These are phyloP conservation scores for Coecobrya sp. DNA, from an alignment of 2,888 invertebrate species.

Conservation along the genomic window DNA sequence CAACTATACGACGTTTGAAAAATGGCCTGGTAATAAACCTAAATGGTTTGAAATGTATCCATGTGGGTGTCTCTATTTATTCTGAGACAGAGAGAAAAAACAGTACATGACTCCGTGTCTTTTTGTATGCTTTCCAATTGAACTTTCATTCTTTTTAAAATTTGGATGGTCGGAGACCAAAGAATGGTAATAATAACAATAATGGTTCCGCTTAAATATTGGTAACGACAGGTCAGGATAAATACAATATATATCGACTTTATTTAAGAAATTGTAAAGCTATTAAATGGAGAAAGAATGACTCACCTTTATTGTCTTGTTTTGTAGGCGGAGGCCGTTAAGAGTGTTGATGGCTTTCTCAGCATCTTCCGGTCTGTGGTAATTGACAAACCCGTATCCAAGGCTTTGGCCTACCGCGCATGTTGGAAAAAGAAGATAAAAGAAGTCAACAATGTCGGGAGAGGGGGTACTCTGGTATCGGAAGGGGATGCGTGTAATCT, in stretches of 20 bases:
- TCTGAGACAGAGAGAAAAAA: too few relatives aligned
- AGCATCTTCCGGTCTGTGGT: constrained; percentile 98
- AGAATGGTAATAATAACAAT: too few relatives aligned
- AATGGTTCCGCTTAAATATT: too few relatives aligned
- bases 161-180: too few relatives aligned
- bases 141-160: too few relatives aligned
- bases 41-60: neutral
- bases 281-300: neutral
- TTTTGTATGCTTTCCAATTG: too few relatives aligned
- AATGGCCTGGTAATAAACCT: constrained; percentile 30
- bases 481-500: constrained; percentile 16
- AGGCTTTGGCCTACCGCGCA: constrained; percentile 95
- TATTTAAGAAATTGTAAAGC: neutral
- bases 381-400: constrained; percentile 99
- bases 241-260: neutral
- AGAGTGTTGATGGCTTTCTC: constrained; percentile 99
- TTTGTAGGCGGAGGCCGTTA: constrained; percentile 99
- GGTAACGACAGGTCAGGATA: too few relatives aligned
- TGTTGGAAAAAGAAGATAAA: constrained; percentile 23
- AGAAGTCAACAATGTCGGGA: constrained; percentile 58
- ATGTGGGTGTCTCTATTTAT: too few relatives aligned
- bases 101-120: too few relatives aligned
- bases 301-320: constrained; percentile 99
- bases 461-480: neutral
- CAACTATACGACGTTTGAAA: constrained; percentile 21